phyloP scores from a whole-genome alignment of 1,140 invertebrate species.

The Dreissena polymorpha region DNA sequence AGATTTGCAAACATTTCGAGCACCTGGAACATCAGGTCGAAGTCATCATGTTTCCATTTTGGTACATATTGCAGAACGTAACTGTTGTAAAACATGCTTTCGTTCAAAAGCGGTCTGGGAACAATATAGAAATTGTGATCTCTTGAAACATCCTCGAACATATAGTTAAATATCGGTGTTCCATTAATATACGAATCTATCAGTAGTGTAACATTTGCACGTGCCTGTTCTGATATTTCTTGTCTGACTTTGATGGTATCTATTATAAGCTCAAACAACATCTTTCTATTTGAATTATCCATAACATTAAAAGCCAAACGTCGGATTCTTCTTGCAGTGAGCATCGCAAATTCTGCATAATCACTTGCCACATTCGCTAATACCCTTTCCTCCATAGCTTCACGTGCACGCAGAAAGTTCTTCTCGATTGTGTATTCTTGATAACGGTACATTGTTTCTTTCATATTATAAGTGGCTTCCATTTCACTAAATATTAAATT shows the following conservation, averaged over 20 bases:
- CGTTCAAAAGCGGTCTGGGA: conserved; percentile 61
- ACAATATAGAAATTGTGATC: conserved; percentile 61
- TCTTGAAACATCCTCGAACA: conserved; percentile 45
- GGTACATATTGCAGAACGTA: conserved; percentile 41
- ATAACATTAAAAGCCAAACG: not conserved
- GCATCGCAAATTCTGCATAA: conserved; percentile 36
- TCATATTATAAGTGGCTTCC: conserved; percentile 11
- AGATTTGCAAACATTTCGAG: conserved; percentile 40
- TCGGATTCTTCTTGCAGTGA: conserved; percentile 1
- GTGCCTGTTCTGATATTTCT: conserved; percentile 24
- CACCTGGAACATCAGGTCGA: conserved; percentile 21
- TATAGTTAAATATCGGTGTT: conserved; percentile 47
- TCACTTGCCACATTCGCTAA: conserved; percentile 37
- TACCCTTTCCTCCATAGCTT: conserved; percentile 59
- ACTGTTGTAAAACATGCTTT: conserved; percentile 51
- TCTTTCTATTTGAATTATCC: not conserved
- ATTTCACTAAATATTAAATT: conserved; percentile 22
- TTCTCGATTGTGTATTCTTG: conserved; percentile 50
- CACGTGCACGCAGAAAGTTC: conserved; percentile 53
- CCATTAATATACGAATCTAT: conserved; percentile 31
- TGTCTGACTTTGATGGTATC: not conserved
- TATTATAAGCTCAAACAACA: conserved; percentile 34
- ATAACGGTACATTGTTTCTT: conserved; percentile 40
- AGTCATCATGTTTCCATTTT: conserved; percentile 23
- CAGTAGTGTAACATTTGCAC: conserved; percentile 29